Base-by-base conservation (phyloP, 2,888 invertebrate species). In the Tetragonisca angustula region DNA sequence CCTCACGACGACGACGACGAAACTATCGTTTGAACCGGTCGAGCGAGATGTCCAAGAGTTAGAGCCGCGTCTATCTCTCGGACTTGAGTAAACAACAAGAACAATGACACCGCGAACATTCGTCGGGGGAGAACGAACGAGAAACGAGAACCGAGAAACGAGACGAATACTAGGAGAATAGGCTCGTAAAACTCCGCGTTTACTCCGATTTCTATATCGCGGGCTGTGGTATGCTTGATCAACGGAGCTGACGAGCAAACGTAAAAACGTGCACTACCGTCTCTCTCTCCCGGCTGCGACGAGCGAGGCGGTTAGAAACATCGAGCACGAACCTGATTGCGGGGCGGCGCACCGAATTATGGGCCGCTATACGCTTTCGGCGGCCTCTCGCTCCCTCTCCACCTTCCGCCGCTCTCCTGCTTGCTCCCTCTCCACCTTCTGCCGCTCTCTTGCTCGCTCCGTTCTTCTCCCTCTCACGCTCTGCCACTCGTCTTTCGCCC, bases 301-400 rank as follows among this genome's bases (percentile, higher is more conserved):
- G 81, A 79, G 80, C 84, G 82, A 84, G 84, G 84, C 85, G 82
- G 89, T 81, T 84, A 73, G 84, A 86, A 90, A 87, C 91, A 90
- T 91, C 85, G 90, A 91, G 88, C 92, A 93, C 93, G 93, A 93
- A 93, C 92, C 93, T 93, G 92, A 92, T 92, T 92, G 92, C 93
- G 92, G 92, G 91, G 93, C 93, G 93, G 93, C 93, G 91, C 92
- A 92, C 93, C 92, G 93, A 93, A 93, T 93, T 93, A 93, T 93
- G 93, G 91, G 89, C 91, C 91, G 92, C 92, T 92, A 91, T 92
- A 91, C 93, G 92, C 93, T 93, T 92, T 93, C 92, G 91, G 91
- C 89, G 89, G 88, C 89, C 87, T 76, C 77, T 86, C 87, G 79
- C 83, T 88, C 87, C 88, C 90, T 88, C 87, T 86, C 87, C 72